A percentile compares a stretch with the other conserved stretches of the same genome.
These are phyloP conservation scores for Lepidochrysops patricia DNA, from an alignment of 2,888 invertebrate species.

Conservation along the genomic window DNA sequence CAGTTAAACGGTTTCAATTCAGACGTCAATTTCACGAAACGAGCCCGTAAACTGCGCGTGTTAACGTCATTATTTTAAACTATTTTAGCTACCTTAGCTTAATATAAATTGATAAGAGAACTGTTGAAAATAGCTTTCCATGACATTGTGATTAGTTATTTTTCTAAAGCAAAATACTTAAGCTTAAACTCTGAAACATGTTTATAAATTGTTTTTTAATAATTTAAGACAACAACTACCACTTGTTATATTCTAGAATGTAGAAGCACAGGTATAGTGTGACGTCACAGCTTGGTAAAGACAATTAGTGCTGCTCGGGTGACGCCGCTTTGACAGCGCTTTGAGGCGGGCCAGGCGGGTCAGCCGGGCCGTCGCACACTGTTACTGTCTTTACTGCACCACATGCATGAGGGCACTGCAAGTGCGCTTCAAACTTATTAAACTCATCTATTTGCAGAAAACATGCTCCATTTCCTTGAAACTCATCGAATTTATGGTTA, in stretches of 20 bases:
- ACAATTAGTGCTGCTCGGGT: not conserved
- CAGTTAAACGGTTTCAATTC: not conserved
- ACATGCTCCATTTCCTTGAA: not conserved
- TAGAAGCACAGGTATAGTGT: not conserved
- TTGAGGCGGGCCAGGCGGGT: not conserved
- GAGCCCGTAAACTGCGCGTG: not conserved
- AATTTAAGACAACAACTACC: too few species aligned
- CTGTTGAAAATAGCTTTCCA: too few species aligned
- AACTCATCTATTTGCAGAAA: not conserved
- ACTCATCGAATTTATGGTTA: not conserved
- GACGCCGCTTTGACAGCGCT: not conserved
- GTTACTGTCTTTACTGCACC: not conserved
- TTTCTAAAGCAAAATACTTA: not conserved
- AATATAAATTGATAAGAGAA: too few species aligned
- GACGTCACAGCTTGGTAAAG: not conserved
- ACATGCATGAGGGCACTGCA: not conserved
- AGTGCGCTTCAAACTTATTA: not conserved
- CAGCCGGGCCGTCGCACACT: not conserved
- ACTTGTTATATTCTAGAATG: not conserved
- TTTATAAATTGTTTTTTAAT: too few species aligned
- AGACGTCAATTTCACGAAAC: not conserved
- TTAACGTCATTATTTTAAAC: not conserved
- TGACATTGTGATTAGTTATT: too few species aligned
- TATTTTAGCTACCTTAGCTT: too few species aligned
- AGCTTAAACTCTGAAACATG: not conserved